Percentiles rank a stretch among this genome's conserved stretches.
Evolutionary conservation across 1,140 invertebrate genomes (phyloP).

Genomic region (Brachionus sp.): DNA sequence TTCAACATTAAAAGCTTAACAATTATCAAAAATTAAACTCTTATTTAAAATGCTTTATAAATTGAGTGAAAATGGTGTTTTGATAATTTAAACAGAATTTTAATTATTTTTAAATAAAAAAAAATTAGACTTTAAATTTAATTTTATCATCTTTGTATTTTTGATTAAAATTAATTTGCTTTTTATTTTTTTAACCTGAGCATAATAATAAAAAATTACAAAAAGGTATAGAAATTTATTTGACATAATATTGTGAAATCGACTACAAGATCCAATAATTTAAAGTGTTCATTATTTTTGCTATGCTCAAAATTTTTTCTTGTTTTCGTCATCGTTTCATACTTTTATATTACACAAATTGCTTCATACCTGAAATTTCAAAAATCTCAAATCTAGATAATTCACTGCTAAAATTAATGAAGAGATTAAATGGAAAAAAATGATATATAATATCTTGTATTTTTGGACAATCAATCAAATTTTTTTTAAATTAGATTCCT

Average conservation of each 20-base stretch:
- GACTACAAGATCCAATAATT: not conserved
- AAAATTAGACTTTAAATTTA: not conserved
- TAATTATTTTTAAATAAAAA: not conserved
- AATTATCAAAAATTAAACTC: not conserved
- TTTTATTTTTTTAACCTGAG: not conserved
- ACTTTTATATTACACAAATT: not conserved
- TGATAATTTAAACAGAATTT: not conserved
- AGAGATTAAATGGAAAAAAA: not conserved
- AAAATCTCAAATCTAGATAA: not conserved
- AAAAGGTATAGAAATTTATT: not conserved
- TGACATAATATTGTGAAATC: not conserved
- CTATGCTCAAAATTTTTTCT: not conserved
- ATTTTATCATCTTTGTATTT: not conserved
- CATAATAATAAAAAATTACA: conserved; percentile 4
- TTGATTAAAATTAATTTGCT: not conserved
- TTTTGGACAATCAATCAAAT: not conserved
- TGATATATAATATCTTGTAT: not conserved
- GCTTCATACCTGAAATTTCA: not conserved
- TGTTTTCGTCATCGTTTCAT: conserved; percentile 1
- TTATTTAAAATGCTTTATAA: not conserved
- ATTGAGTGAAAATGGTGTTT: not conserved
- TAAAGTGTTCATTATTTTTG: not conserved
- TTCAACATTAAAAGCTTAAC: too few species aligned
- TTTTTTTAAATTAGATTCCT: not conserved
- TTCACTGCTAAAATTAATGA: conserved; percentile 3